These are phyloP conservation scores for Steinernema khuongi DNA, from an alignment of 1,140 invertebrate species.

Conservation along the genomic window DNA sequence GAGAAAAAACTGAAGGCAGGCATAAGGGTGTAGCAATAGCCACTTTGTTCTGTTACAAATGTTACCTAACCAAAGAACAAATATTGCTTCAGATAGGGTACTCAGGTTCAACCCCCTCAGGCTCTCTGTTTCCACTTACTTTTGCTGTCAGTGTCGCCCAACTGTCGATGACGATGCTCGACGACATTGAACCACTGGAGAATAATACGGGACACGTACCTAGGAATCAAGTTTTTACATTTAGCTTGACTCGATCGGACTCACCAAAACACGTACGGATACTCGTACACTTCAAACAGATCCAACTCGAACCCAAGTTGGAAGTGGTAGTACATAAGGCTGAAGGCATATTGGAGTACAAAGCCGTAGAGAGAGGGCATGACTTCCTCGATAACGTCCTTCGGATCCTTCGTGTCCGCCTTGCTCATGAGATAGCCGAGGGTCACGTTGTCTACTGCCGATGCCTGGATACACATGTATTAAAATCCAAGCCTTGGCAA, in stretches of 20 bases:
- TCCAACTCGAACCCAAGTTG: not conserved
- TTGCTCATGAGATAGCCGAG: not conserved
- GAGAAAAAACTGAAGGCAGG: too few species aligned
- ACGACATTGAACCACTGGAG: not conserved
- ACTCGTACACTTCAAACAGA: slow-evolving; percentile 4
- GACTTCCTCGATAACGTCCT: not conserved
- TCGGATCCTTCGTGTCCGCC: not conserved
- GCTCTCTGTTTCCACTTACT: too few species aligned
- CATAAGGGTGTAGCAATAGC: too few species aligned
- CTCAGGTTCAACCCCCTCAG: too few species aligned
- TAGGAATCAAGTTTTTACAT: not conserved
- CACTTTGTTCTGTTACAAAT: too few species aligned
- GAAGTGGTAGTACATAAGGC: not conserved
- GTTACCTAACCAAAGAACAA: too few species aligned
- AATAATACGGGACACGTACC: not conserved
- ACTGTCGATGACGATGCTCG: not conserved
- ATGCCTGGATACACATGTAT: not conserved
- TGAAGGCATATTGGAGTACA: not conserved
- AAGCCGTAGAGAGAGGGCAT: not conserved
- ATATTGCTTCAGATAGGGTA: too few species aligned
- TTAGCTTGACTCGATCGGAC: not conserved
- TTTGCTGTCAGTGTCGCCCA: too few species aligned
- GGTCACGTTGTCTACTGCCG: not conserved
- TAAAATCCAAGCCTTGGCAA: not conserved
- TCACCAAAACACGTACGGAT: not conserved